Percentiles rank a stretch among this genome's conserved stretches.
Evolutionary conservation across 2,113 vertebrate genomes (phyloP).

Genomic region (Ctenomys sociabilis): DNA sequence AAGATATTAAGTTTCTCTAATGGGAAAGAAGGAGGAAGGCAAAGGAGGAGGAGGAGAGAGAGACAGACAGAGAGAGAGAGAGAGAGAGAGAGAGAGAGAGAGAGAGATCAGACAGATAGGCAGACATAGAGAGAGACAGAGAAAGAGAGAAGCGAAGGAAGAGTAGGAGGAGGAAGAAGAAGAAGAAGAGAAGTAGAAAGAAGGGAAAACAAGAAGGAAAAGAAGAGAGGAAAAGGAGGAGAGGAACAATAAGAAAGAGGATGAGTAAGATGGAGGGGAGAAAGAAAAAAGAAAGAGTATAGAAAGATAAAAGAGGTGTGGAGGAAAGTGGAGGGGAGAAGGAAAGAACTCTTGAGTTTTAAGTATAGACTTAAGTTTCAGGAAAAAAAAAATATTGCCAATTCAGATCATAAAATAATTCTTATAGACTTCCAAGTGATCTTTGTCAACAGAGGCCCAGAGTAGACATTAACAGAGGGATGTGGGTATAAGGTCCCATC

Average conservation of each 20-base stretch:
- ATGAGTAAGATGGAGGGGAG: not conserved
- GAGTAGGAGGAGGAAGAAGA: not conserved
- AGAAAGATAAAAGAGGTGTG: too few species aligned
- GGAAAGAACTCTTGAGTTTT: rapidly evolving
- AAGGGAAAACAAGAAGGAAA: too few species aligned
- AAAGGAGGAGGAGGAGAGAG: not conserved
- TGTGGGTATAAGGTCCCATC: not conserved
- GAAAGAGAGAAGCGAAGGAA: not conserved
- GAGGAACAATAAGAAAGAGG: not conserved
- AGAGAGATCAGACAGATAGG: too few species aligned
- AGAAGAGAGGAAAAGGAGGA: too few species aligned
- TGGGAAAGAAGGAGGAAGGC: not conserved
- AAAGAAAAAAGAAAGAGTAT: not conserved
- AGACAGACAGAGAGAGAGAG: not conserved
- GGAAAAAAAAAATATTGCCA: conserved; percentile 26
- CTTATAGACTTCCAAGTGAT: not conserved
- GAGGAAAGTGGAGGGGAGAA: rapidly evolving
- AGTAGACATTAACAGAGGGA: not conserved
- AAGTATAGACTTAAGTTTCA: conserved; percentile 1
- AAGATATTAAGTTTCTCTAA: not conserved
- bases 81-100: rapidly evolving
- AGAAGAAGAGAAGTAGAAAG: too few species aligned
- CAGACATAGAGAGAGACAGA: too few species aligned
- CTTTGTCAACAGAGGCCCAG: not conserved
- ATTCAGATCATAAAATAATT: conserved; percentile 31